A percentile compares a stretch with the other conserved stretches of the same genome.
Evolutionary conservation across 2,888 invertebrate species (phyloP).

Genomic region (Notocelia uddmanniana): DNA sequence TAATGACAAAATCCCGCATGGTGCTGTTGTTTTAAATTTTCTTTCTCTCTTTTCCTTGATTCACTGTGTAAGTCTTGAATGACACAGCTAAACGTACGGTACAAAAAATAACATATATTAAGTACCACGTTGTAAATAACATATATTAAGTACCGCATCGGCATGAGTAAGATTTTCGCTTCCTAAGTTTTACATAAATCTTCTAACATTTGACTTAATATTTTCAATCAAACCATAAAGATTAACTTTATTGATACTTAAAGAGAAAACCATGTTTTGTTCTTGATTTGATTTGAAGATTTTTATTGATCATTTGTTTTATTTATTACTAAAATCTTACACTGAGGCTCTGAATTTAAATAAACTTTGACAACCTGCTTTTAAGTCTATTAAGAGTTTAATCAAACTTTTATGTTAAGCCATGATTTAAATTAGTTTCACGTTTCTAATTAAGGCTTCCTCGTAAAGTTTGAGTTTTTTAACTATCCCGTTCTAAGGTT

Average conservation of each 20-base stretch:
- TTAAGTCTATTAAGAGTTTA: slow-evolving; percentile 21
- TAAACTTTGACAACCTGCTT: slow-evolving; percentile 6
- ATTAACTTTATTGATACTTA: not conserved
- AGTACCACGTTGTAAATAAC: too few species aligned
- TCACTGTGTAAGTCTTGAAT: too few species aligned
- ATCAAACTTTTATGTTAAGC: slow-evolving; percentile 31
- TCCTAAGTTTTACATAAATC: too few species aligned
- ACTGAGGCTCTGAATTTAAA: not conserved
- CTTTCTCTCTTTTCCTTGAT: too few species aligned
- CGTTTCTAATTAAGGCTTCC: slow-evolving; percentile 51
- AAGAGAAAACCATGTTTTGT: not conserved
- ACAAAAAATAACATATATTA: too few species aligned
- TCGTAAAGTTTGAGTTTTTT: slow-evolving; percentile 43
- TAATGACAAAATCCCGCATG: too few species aligned
- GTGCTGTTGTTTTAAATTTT: too few species aligned
- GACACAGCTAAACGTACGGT: too few species aligned
- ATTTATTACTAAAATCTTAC: too few species aligned
- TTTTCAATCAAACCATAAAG: not conserved
- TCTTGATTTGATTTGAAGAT: not conserved
- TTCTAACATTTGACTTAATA: too few species aligned
- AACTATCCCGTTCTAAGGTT: slow-evolving; percentile 46
- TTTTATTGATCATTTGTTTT: not conserved
- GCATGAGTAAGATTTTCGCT: too few species aligned
- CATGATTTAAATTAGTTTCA: slow-evolving; percentile 47
- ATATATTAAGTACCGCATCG: too few species aligned